A percentile compares a stretch with the other conserved stretches of the same genome.
phyloP scores from a whole-genome alignment of 2,888 invertebrate species.

The Agrotis clavis region DNA sequence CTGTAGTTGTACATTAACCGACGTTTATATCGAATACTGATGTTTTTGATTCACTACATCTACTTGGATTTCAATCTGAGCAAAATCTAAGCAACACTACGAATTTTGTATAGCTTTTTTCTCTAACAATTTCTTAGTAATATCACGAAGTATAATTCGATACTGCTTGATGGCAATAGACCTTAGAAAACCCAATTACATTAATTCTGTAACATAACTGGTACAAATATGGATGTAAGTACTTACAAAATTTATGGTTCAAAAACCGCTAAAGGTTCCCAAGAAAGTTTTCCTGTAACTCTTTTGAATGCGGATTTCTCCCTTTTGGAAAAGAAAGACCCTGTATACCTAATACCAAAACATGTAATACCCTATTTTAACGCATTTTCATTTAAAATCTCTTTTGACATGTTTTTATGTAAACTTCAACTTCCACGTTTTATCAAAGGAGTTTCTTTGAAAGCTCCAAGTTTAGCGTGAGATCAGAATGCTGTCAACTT shows the following conservation, averaged over 20 bases:
- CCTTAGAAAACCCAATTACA: too few species aligned
- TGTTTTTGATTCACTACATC: conserved; percentile 27
- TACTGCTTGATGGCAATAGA: too few species aligned
- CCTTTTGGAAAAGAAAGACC: too few species aligned
- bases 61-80: conserved; percentile 1
- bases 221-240: too few species aligned
- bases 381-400: not conserved
- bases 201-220: too few species aligned
- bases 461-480: not conserved
- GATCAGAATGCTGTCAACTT: conserved; percentile 19
- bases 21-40: conserved; percentile 33
- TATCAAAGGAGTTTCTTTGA: conserved; percentile 4
- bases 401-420: not conserved
- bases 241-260: too few species aligned
- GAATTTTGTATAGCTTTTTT: not conserved
- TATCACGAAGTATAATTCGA: too few species aligned
- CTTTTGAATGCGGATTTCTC: too few species aligned
- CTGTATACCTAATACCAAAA: too few species aligned
- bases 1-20: conserved; percentile 65
- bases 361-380: not conserved
- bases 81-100: not conserved
- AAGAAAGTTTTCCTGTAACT: too few species aligned
- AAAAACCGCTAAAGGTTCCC: too few species aligned
- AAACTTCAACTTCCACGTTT: not conserved
- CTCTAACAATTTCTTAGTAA: too few species aligned